A percentile compares a stretch with the other conserved stretches of the same genome.
Conservation (phyloP, 2,113 vertebrate species). For the Mystacornis crossleyi region DNA sequence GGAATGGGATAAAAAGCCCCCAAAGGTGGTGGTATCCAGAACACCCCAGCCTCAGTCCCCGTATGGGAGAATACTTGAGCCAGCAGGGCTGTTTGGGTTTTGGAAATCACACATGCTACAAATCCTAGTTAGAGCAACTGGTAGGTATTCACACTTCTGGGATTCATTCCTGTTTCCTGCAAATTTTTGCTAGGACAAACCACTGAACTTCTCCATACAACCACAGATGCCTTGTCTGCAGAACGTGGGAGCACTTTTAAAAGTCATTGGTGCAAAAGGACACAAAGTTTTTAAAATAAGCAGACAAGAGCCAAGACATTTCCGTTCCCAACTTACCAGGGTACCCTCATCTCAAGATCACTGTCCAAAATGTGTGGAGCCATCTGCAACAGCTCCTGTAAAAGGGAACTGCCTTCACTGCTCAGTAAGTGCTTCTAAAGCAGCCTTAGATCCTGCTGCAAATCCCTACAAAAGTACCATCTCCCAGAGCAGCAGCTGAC, state of each 20-base stretch:
- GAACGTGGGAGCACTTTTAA: not conserved
- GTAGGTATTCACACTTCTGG: not conserved
- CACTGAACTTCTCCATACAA: not conserved
- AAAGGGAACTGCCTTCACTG: not conserved
- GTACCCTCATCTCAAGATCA: not conserved
- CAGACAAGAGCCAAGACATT: not conserved
- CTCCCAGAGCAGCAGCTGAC: not conserved
- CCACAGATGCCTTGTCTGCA: not conserved
- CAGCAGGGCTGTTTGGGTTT: not conserved
- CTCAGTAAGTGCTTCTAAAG: not conserved
- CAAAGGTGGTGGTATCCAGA: not conserved
- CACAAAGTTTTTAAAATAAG: not conserved
- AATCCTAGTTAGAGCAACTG: not conserved
- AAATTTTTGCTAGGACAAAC: not conserved
- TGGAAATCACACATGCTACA: not conserved
- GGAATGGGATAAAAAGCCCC: not conserved
- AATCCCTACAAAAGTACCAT: not conserved
- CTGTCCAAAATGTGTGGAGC: not conserved
- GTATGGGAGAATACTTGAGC: not conserved
- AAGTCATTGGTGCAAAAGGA: not conserved
- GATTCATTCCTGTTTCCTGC: not conserved
- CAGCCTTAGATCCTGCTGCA: not conserved
- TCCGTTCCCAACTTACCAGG: not conserved
- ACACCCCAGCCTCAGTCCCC: not conserved
- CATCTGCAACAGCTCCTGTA: not conserved